These are phyloP conservation scores for Brachypalpus laphriformis DNA, from an alignment of 2,888 invertebrate species.

Conservation along the genomic window DNA sequence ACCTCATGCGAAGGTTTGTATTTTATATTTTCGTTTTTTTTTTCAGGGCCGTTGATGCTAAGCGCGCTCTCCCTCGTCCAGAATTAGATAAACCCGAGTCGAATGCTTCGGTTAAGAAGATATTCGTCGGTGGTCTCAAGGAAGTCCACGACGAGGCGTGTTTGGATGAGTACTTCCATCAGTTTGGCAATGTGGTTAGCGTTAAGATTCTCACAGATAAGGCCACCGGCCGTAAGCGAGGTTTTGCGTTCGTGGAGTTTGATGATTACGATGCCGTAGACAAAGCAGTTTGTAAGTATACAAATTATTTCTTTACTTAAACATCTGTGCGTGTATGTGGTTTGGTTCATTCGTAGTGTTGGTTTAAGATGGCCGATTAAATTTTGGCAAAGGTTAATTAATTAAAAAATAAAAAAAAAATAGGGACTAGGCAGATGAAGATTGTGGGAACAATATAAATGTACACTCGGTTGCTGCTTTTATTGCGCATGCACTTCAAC, in stretches of 20 bases:
- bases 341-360: neutral
- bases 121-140: constrained; percentile 80
- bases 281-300: constrained; percentile 79
- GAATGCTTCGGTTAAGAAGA: constrained; percentile 77
- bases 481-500: neutral
- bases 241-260: constrained; percentile 81
- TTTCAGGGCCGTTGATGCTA: constrained; percentile 79
- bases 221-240: constrained; percentile 80
- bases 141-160: constrained; percentile 79
- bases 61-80: constrained; percentile 79
- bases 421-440: neutral
- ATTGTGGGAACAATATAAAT: neutral
- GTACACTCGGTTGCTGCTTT: neutral
- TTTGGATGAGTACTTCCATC: constrained; percentile 79
- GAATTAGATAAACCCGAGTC: constrained; percentile 77
- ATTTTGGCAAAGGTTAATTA: neutral
- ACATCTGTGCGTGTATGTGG: neutral
- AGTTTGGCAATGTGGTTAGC: constrained; percentile 78
- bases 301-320: neutral
- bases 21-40: neutral
- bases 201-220: constrained; percentile 80
- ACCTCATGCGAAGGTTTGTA: neutral
- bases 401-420: neutral
- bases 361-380: neutral
- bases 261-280: constrained; percentile 79